phyloP scores from a whole-genome alignment of 2,888 invertebrate genomes.

The Pristionchus fissidentatus region DNA sequence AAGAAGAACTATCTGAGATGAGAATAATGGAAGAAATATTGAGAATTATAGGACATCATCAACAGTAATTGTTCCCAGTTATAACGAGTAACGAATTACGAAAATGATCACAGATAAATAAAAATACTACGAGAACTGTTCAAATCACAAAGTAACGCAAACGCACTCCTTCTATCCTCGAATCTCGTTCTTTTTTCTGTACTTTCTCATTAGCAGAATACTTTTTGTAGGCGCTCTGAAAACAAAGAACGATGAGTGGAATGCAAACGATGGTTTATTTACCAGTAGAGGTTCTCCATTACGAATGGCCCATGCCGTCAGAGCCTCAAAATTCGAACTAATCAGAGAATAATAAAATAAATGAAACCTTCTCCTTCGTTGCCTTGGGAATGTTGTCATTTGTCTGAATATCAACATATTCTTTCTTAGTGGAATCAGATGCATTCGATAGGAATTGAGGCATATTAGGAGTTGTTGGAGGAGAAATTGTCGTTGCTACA shows the following conservation, averaged over 20 bases:
- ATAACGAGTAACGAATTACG: too few relatives aligned
- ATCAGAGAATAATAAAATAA: not conserved
- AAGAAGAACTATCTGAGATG: conserved; percentile 31
- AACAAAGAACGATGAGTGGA: not conserved
- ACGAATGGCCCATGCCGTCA: conserved; percentile 19
- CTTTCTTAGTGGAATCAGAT: conserved; percentile 42
- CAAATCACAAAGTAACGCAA: too few relatives aligned
- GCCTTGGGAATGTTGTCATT: conserved; percentile 30
- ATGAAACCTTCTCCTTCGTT: conserved; percentile 19
- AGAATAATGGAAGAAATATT: not conserved
- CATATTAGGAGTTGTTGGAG: conserved; percentile 31
- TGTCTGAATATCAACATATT: conserved; percentile 44
- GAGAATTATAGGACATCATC: too few relatives aligned
- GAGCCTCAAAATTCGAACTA: not conserved
- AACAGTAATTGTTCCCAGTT: too few relatives aligned
- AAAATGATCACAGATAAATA: too few relatives aligned
- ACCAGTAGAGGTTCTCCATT: conserved; percentile 46
- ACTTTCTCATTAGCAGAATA: not conserved
- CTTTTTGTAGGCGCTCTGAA: conserved; percentile 3
- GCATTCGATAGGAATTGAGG: conserved; percentile 35
- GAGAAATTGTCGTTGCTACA: not conserved
- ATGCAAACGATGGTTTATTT: not conserved
- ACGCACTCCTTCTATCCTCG: conserved; percentile 12
- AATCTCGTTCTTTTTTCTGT: not conserved
- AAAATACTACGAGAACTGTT: too few relatives aligned